A percentile compares a stretch with the other conserved stretches of the same genome.
phyloP scores from a whole-genome alignment of 2,888 invertebrate genomes.

The Abrostola triplasia region DNA sequence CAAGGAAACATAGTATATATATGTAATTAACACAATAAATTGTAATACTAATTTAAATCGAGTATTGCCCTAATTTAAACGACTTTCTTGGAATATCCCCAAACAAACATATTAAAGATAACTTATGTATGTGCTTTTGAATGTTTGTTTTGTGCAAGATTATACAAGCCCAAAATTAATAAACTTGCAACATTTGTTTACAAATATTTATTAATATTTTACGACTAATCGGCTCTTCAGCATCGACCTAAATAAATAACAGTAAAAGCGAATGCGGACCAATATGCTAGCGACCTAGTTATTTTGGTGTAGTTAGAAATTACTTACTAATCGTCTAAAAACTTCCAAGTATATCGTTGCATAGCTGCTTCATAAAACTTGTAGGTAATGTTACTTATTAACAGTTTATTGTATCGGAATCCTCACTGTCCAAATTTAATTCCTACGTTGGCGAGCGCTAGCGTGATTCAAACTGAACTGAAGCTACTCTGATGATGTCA shows the following conservation, averaged over 20 bases:
- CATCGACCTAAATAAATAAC: constrained; percentile 57
- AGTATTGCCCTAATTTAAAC: constrained; percentile 10
- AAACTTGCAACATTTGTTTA: background rate
- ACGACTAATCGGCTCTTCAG: constrained; percentile 50
- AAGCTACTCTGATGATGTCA: constrained; percentile 74
- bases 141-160: constrained; percentile 4
- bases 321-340: constrained; percentile 66
- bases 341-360: constrained; percentile 63
- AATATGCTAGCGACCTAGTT: constrained; percentile 50
- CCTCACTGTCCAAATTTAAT: constrained; percentile 61
- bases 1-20: constrained; percentile 21
- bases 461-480: constrained; percentile 75
- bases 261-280: constrained; percentile 34
- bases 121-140: background rate
- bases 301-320: constrained; percentile 44
- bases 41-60: constrained; percentile 28
- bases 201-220: constrained; percentile 46
- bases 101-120: constrained; percentile 10
- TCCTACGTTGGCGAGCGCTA: constrained; percentile 63
- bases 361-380: constrained; percentile 51
- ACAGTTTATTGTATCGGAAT: constrained; percentile 55
- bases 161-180: no score
- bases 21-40: constrained; percentile 31
- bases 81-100: constrained; percentile 11
- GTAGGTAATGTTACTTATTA: constrained; percentile 26